Percentiles rank a stretch among this genome's conserved stretches.
phyloP scores from a whole-genome alignment of 2,797 vertebrate species.

The Poliocrania exsul region DNA sequence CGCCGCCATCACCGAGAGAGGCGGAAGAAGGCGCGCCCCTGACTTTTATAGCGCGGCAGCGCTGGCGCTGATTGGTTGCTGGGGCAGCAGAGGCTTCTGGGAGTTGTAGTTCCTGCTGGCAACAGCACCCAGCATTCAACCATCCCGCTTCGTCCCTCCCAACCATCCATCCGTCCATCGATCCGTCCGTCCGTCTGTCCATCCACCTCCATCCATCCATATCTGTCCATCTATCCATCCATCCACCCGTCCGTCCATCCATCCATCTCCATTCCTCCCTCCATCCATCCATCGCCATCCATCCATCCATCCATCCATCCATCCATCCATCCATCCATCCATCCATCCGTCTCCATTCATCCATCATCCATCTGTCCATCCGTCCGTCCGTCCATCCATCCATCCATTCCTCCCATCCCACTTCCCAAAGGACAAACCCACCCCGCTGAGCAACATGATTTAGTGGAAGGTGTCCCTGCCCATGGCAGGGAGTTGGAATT shows the following conservation, averaged over 20 bases:
- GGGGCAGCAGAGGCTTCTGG: background rate
- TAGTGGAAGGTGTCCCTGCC: background rate
- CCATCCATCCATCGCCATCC: background rate
- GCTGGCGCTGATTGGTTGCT: background rate
- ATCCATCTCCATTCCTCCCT: too few species aligned
- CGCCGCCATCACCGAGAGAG: accelerated
- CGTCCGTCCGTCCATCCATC: too few species aligned
- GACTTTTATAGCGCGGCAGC: accelerated
- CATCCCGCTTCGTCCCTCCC: accelerated
- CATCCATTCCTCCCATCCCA: too few species aligned
- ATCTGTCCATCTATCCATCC: background rate
- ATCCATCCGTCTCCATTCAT: background rate
- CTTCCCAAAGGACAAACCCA: background rate
- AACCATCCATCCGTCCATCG: too few species aligned
- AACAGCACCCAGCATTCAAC: accelerated
- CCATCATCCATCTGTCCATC: background rate
- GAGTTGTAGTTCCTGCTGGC: background rate
- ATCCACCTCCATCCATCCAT: too few species aligned
- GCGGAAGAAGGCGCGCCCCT: accelerated
- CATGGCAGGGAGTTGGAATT: background rate
- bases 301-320: background rate
- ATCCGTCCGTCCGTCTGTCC: background rate
- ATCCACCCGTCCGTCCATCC: background rate
- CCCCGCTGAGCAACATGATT: background rate
- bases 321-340: background rate